Percentiles rank a stretch among this genome's conserved stretches.
These are phyloP conservation scores for Montipora cactus DNA, from an alignment of 64 coral and sea anemone species.

Conservation along the genomic window DNA sequence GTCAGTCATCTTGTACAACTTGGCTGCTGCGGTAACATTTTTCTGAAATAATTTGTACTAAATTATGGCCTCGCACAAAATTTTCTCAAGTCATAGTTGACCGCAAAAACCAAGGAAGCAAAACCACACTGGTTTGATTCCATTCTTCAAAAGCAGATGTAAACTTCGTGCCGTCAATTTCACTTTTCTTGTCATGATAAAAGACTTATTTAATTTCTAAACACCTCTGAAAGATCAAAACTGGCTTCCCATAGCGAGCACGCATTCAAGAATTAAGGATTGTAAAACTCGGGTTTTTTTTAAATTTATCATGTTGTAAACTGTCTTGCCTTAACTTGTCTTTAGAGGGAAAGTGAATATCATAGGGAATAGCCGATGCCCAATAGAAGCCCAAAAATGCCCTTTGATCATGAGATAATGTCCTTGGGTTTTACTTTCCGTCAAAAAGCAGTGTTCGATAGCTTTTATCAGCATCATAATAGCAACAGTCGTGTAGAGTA, in stretches of 20 bases:
- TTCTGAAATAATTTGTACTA: neutral
- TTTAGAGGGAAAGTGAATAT: too few relatives aligned
- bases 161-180: slow-evolving; percentile 12
- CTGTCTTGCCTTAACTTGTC: too few relatives aligned
- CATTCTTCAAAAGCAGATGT: slow-evolving; percentile 26
- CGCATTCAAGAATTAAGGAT: slow-evolving; percentile 24
- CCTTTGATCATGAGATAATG: too few relatives aligned
- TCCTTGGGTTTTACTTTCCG: too few relatives aligned
- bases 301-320: neutral
- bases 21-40: neutral
- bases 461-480: too few relatives aligned
- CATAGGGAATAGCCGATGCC: too few relatives aligned
- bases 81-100: neutral
- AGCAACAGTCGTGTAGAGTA: too few relatives aligned
- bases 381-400: too few relatives aligned
- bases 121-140: neutral
- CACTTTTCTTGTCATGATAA: slow-evolving; percentile 15
- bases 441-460: too few relatives aligned
- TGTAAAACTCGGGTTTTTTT: neutral
- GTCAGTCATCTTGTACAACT: neutral
- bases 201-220: slow-evolving; percentile 18
- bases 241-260: neutral
- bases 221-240: slow-evolving; percentile 21
- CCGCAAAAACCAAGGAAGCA: slow-evolving; percentile 5
- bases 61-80: neutral